These are phyloP conservation scores for Mustelus asterias DNA, from an alignment of 2,113 vertebrate species.

Conservation along the genomic window DNA sequence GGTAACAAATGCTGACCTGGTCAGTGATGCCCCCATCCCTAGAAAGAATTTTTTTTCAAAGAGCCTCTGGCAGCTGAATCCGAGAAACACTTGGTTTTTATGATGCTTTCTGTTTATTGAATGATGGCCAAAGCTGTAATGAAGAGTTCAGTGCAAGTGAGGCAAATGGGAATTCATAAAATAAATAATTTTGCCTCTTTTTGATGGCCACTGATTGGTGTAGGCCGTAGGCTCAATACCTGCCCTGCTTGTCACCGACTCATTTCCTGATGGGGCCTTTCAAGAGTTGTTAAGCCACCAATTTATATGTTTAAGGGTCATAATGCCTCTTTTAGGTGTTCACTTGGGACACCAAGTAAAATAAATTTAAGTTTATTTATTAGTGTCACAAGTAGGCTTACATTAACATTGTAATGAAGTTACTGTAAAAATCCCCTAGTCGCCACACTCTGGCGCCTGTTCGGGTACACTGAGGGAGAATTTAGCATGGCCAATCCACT, in stretches of 20 bases:
- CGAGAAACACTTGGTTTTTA: not conserved
- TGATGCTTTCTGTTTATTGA: not conserved
- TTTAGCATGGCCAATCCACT: too few species aligned
- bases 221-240: too few species aligned
- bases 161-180: not conserved
- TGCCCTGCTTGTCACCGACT: not conserved
- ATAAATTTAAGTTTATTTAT: too few species aligned
- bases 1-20: too few species aligned
- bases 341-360: not conserved
- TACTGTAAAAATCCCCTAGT: too few species aligned
- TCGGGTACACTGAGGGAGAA: too few species aligned
- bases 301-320: not conserved
- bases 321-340: not conserved
- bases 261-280: not conserved
- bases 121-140: not conserved
- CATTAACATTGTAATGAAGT: too few species aligned
- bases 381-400: too few species aligned
- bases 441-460: too few species aligned
- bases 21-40: too few species aligned
- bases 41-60: not conserved
- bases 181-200: not conserved
- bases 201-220: not conserved
- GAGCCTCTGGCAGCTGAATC: not conserved
- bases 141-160: not conserved
- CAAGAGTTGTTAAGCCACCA: not conserved